phyloP scores from a whole-genome alignment of 2,113 vertebrate genomes.

The Raphicerus campestris region DNA sequence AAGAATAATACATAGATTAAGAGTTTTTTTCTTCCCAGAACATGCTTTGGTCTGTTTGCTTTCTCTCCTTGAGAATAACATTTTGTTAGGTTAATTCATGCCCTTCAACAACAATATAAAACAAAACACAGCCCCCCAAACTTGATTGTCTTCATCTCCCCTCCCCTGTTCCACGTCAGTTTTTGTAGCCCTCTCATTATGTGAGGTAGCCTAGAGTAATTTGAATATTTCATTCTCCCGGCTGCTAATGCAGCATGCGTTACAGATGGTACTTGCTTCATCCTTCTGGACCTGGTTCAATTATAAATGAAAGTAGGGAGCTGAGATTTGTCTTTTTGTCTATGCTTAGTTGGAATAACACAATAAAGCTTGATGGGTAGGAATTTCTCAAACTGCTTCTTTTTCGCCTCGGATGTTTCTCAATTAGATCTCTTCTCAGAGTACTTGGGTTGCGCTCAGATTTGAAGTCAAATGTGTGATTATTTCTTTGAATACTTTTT shows the following conservation, averaged over 20 bases:
- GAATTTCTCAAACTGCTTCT: constrained; percentile 79
- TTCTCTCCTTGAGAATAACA: constrained; percentile 50
- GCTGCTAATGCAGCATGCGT: constrained; percentile 82
- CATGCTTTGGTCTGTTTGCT: not conserved
- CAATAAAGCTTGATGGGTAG: constrained; percentile 82
- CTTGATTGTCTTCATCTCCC: constrained; percentile 73
- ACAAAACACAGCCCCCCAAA: constrained; percentile 3
- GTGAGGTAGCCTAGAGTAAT: constrained; percentile 85
- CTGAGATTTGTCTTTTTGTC: constrained; percentile 88
- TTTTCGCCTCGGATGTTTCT: constrained; percentile 29
- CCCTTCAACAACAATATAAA: constrained; percentile 28
- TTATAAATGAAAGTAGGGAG: constrained; percentile 87
- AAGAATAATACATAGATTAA: not conserved
- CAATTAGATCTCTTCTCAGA: constrained; percentile 25
- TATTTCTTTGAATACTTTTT: not conserved
- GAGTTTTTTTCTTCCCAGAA: not conserved
- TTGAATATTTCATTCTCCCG: constrained; percentile 86
- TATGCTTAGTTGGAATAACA: constrained; percentile 86
- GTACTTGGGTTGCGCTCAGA: not conserved
- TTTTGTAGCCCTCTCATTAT: constrained; percentile 80
- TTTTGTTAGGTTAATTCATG: constrained; percentile 73
- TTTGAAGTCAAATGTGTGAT: not conserved
- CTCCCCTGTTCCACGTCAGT: constrained; percentile 70
- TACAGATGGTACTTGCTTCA: constrained; percentile 83
- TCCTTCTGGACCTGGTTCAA: constrained; percentile 87